These are phyloP conservation scores for Daphoenositta chrysoptera DNA, from an alignment of 2,113 vertebrate genomes.

Conservation along the genomic window DNA sequence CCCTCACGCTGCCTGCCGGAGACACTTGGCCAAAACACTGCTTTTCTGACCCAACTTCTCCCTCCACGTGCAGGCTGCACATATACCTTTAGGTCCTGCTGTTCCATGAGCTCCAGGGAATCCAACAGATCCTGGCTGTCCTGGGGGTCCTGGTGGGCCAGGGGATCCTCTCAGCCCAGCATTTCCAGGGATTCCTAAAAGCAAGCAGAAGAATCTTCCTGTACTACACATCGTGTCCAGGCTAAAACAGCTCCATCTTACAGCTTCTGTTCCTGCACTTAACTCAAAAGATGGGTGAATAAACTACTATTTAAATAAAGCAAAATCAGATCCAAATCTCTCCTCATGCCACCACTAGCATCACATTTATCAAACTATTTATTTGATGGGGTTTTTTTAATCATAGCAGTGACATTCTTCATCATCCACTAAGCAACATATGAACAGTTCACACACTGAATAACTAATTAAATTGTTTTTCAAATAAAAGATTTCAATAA, in stretches of 20 bases:
- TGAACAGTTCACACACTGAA: too few species aligned
- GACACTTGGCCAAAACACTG: neutral
- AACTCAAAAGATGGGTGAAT: neutral
- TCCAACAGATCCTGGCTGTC: slow-evolving; percentile 77
- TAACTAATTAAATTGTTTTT: neutral
- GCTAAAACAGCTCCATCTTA: neutral
- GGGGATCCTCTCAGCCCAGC: slow-evolving; percentile 75
- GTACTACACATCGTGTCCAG: neutral
- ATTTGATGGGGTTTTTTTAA: neutral
- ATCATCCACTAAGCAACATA: neutral
- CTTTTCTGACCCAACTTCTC: neutral
- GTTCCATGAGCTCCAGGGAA: slow-evolving; percentile 67
- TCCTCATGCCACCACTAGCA: neutral
- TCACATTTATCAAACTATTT: neutral
- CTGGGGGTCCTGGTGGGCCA: slow-evolving; percentile 79
- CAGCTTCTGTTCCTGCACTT: neutral
- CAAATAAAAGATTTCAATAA: neutral
- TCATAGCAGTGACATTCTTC: neutral
- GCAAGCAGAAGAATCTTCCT: neutral
- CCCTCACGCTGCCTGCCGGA: neutral
- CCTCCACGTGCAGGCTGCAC: neutral
- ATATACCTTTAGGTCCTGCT: slow-evolving; percentile 81
- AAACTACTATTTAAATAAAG: neutral
- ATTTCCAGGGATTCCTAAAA: slow-evolving; percentile 79
- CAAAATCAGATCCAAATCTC: neutral